These are phyloP conservation scores for Lamellibrachia columna DNA, from an alignment of 2,888 invertebrate species.

Conservation along the genomic window DNA sequence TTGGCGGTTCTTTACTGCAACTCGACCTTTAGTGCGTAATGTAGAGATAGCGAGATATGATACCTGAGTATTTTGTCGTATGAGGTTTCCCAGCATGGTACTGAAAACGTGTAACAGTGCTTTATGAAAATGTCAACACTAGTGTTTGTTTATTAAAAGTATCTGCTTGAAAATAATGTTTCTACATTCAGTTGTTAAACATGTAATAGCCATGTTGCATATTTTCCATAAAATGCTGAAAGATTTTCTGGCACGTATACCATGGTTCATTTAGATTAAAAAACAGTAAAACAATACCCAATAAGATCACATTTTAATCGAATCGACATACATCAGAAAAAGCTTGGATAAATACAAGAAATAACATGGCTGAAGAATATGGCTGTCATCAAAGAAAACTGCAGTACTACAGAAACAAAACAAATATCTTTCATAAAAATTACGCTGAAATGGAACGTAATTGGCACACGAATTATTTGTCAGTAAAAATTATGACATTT, in stretches of 20 bases:
- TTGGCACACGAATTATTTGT: neutral
- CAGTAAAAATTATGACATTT: neutral
- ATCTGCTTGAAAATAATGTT: no score
- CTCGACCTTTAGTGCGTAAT: no score
- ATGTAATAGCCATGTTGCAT: neutral
- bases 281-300: neutral
- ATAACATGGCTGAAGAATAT: neutral
- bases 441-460: neutral
- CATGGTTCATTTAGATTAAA: neutral
- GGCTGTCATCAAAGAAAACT: neutral
- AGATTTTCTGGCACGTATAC: neutral
- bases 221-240: neutral
- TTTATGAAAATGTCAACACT: no score
- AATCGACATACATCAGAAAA: neutral
- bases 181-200: neutral
- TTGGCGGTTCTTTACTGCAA: no score
- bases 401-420: neutral
- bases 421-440: neutral
- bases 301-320: neutral
- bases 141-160: no score
- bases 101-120: no score
- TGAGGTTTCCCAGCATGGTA: no score
- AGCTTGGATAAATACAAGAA: neutral
- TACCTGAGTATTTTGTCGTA: no score
- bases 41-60: no score